Conservation (phyloP, 2,113 vertebrate genomes). For the Atherinomorus stipes region DNA sequence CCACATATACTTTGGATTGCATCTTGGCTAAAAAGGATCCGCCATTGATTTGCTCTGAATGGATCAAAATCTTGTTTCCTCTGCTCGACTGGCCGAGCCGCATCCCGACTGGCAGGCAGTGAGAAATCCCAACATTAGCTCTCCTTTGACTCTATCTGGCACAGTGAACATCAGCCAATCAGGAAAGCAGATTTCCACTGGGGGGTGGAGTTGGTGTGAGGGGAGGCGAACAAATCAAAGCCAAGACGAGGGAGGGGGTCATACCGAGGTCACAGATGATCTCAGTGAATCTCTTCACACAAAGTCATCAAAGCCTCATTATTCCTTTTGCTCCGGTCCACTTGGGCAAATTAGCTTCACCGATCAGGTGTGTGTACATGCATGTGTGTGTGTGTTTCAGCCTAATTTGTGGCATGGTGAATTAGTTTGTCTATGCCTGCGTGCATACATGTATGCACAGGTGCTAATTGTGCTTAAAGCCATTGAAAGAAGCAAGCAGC, state of each 20-base stretch:
- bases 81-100: background rate
- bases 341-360: slow-evolving; percentile 61
- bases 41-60: slow-evolving; percentile 27
- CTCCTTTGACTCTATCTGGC: slow-evolving; percentile 22
- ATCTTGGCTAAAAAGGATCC: slow-evolving; percentile 1
- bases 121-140: slow-evolving; percentile 25
- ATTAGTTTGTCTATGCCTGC: slow-evolving; percentile 19
- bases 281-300: slow-evolving; percentile 46
- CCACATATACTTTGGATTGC: slow-evolving; percentile 6
- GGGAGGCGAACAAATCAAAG: slow-evolving; percentile 23
- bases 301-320: slow-evolving; percentile 77
- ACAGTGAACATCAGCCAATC: slow-evolving; percentile 36
- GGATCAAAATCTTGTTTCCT: slow-evolving; percentile 12
- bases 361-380: slow-evolving; percentile 30
- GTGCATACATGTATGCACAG: background rate
- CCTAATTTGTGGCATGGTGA: slow-evolving; percentile 38
- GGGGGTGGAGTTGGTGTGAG: background rate
- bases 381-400: slow-evolving; percentile 6
- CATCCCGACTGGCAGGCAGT: slow-evolving; percentile 2
- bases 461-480: slow-evolving; percentile 63
- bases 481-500: slow-evolving; percentile 51
- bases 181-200: slow-evolving; percentile 15
- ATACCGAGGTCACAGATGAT: slow-evolving; percentile 54
- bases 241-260: slow-evolving; percentile 39
- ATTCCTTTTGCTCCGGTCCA: slow-evolving; percentile 62